These are phyloP conservation scores for Amphibalanus amphitrite DNA, from an alignment of 1,140 invertebrate species.

Conservation along the genomic window DNA sequence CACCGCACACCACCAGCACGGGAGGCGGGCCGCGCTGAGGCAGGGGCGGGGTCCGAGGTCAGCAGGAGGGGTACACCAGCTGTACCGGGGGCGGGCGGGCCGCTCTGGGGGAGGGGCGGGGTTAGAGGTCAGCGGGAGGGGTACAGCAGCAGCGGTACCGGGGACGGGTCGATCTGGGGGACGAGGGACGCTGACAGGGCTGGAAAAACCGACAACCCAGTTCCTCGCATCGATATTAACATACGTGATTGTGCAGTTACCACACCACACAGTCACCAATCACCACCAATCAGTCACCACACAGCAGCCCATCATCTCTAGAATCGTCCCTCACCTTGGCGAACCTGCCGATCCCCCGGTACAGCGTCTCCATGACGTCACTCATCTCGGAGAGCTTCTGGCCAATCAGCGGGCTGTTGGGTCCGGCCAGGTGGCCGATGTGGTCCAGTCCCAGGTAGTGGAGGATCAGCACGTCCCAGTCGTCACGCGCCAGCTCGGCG, in stretches of 20 bases:
- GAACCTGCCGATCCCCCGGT: constrained; percentile 18
- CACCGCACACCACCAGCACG: constrained; percentile 65
- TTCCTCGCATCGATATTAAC: no score
- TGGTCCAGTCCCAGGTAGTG: constrained; percentile 96
- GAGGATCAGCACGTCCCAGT: constrained; percentile 82
- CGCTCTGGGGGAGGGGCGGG: no score
- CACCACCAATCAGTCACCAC: no score
- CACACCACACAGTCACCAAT: no score
- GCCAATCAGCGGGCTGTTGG: constrained; percentile 50
- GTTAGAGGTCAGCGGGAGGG: constrained; percentile 37
- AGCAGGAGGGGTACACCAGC: no score
- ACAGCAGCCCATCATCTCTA: no score
- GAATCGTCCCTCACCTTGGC: no score
- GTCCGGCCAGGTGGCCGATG: constrained; percentile 84
- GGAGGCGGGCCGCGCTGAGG: constrained; percentile 16
- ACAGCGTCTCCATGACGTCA: constrained; percentile 50
- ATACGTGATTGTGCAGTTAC: no score
- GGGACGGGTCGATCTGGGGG: constrained; percentile 58
- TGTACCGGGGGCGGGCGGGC: no score
- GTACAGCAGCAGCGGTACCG: constrained; percentile 82
- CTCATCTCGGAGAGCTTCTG: constrained; percentile 90
- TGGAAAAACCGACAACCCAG: no score
- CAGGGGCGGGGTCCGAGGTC: no score
- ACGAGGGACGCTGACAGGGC: constrained; percentile 51
- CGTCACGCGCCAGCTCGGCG: constrained; percentile 40